Percentiles rank a stretch among this genome's conserved stretches.
phyloP scores from a whole-genome alignment of 2,888 invertebrate species.

The Sussaba pulchella region DNA sequence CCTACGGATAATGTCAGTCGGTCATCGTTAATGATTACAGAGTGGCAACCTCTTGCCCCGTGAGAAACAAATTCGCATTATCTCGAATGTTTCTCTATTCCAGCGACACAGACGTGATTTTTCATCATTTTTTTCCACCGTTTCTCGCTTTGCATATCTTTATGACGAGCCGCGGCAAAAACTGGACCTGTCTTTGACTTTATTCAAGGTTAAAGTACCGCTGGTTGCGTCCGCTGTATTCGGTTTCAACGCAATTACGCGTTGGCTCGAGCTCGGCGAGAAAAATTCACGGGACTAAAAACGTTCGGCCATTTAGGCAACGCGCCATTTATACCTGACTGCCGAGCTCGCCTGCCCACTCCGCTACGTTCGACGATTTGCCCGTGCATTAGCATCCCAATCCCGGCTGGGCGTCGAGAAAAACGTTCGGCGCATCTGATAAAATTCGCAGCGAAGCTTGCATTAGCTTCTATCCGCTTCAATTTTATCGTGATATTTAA shows the following conservation, averaged over 20 bases:
- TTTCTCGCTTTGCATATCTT: too few species aligned
- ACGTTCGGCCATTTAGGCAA: conserved; percentile 75
- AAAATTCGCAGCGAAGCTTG: conserved; percentile 57
- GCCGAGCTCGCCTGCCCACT: conserved; percentile 23
- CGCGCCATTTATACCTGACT: conserved; percentile 75
- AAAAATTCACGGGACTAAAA: conserved; percentile 71
- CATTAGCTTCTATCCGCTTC: conserved; percentile 38
- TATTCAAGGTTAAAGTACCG: conserved; percentile 6
- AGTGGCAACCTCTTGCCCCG: conserved; percentile 63
- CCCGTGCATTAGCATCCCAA: conserved; percentile 71
- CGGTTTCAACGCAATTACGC: conserved; percentile 24
- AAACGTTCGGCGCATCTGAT: conserved; percentile 60
- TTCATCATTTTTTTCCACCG: not conserved
- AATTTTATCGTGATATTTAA: conserved; percentile 14
- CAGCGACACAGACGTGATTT: conserved; percentile 46
- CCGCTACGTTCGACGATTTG: conserved; percentile 71
- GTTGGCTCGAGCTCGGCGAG: conserved; percentile 45
- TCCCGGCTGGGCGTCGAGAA: conserved; percentile 67
- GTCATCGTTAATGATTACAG: conserved; percentile 79
- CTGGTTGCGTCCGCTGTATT: conserved; percentile 46
- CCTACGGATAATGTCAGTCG: conserved; percentile 82
- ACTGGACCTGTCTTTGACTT: not conserved
- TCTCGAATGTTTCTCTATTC: conserved; percentile 46
- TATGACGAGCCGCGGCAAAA: conserved; percentile 14
- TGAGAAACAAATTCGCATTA: conserved; percentile 63